These are phyloP conservation scores for Acanthosepion esculentum DNA, from an alignment of 2,888 invertebrate species.

Conservation along the genomic window DNA sequence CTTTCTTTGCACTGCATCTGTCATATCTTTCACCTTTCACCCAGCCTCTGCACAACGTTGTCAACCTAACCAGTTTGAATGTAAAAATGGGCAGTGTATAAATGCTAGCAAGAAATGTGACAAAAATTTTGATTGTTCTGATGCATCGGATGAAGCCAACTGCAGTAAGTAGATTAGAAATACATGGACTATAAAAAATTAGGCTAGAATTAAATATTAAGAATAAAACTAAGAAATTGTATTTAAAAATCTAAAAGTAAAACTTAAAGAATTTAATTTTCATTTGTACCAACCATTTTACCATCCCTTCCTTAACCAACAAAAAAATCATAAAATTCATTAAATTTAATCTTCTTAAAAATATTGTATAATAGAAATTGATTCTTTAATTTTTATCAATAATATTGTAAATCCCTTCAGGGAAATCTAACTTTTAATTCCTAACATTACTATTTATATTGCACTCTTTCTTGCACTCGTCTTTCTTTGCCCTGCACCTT, in stretches of 20 bases:
- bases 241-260: neutral
- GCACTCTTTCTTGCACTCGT: neutral
- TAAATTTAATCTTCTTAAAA: neutral
- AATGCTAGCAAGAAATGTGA: constrained; percentile 56
- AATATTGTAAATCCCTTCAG: neutral
- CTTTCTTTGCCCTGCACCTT: neutral
- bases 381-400: neutral
- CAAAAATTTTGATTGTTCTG: constrained; percentile 57
- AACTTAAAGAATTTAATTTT: neutral
- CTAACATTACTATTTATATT: too few species aligned
- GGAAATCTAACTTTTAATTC: neutral
- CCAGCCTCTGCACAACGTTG: neutral
- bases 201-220: neutral
- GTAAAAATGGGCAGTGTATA: constrained; percentile 61
- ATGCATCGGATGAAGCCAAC: constrained; percentile 62
- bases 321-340: neutral
- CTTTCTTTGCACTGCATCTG: neutral
- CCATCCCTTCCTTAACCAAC: neutral
- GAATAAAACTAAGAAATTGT: neutral
- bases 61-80: constrained; percentile 49
- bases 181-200: too few species aligned
- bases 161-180: constrained; percentile 57
- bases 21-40: neutral
- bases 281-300: neutral
- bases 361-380: too few species aligned